Base-by-base conservation (phyloP, 1,140 invertebrate species). In the Manduca sexta region DNA sequence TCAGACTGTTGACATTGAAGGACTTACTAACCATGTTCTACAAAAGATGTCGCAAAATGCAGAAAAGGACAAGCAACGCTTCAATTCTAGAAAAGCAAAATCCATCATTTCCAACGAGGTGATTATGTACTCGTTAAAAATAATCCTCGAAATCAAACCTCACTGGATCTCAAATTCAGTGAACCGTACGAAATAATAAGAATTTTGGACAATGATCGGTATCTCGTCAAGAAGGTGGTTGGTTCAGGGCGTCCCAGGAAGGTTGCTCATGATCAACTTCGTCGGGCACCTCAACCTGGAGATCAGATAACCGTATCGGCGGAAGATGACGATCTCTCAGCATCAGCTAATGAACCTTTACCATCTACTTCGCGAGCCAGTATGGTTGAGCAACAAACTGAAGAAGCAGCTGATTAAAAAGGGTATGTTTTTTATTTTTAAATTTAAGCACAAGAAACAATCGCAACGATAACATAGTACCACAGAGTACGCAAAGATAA, bases 121-220 rank as follows among this genome's bases (percentile, higher is more conserved):
- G 68, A 71, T 12, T 67, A 57, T 31, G 57, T 69, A 0, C n/a
- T 66, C 0, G 60, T 69, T n/a, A 59, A 66, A 37, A 69, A 66
- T 37, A 64, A 69, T 43, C 63, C 60, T 5, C 50, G 64, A 0
- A 69, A 69, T 13, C 65, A 69, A 54, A 69, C 60, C 0, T 61
- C 45, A 0, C 14, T 69, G 2, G 65, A 69, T 17, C 21, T 64
- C 0, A 69, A 66, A 50, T 69, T 34, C 18, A 69, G 60, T 8
- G 58, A 52, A 16, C 63, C 66, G 0, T 67, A 56, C 18, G 61
- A 62, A 10, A 53, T 69, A 10, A 18, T 6, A 1, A 39, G 41
- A 29, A 30, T 68, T 2, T 17, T 61, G 0, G 84, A 64, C 7
- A 67, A 64, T 38, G 60, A 68, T 12, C 51, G 68, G 7, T 68